These are phyloP conservation scores for Anthophora plumipes DNA, from an alignment of 2,888 invertebrate genomes.

Conservation along the genomic window DNA sequence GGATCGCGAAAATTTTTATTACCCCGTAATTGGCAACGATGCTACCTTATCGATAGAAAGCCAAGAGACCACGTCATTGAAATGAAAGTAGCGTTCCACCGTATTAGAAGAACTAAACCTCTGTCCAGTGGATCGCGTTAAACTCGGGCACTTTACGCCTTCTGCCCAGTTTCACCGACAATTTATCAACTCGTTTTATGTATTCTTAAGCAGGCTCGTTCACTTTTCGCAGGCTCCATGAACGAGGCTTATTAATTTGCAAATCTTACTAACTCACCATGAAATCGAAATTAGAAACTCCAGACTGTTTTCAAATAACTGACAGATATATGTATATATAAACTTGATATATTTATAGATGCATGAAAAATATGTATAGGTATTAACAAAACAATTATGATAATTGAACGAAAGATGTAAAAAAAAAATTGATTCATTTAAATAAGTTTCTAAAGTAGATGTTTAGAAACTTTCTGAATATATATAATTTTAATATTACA, in stretches of 20 bases:
- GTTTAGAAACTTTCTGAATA: too few relatives aligned
- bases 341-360: not conserved
- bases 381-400: too few relatives aligned
- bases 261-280: not conserved
- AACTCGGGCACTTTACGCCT: not conserved
- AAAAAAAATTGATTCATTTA: too few relatives aligned
- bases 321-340: too few relatives aligned
- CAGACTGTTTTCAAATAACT: not conserved
- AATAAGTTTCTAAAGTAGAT: too few relatives aligned
- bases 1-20: conserved; percentile 36
- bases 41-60: conserved; percentile 64
- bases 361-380: not conserved
- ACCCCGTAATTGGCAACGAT: conserved; percentile 45
- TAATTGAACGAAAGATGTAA: too few relatives aligned
- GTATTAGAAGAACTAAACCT: conserved; percentile 35
- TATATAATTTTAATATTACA: too few relatives aligned
- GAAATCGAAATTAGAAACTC: not conserved
- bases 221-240: not conserved
- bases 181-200: not conserved
- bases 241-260: conserved; percentile 1
- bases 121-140: not conserved
- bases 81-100: conserved; percentile 54
- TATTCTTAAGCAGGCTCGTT: not conserved
- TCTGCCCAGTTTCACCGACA: conserved; percentile 29
- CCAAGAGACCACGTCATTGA: conserved; percentile 43